Percentiles rank a stretch among this genome's conserved stretches.
phyloP scores from a whole-genome alignment of 2,797 vertebrate genomes.

The Poeciliopsis paucimaculata region DNA sequence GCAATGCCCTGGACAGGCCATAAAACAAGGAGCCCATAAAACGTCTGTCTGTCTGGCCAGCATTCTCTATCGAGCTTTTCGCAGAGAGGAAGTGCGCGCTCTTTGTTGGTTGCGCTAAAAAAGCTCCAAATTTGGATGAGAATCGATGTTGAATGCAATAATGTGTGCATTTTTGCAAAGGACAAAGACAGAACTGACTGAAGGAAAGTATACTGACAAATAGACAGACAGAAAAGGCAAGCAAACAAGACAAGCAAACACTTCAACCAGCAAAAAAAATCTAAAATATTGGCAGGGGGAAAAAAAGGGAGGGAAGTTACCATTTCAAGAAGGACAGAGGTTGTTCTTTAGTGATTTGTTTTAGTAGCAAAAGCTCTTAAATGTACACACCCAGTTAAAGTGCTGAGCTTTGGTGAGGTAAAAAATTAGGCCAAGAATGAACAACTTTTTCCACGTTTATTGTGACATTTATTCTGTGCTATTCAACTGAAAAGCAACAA shows the following conservation, averaged over 20 bases:
- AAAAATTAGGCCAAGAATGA: background rate
- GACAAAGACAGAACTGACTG: constrained; percentile 78
- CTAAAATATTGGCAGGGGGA: constrained; percentile 63
- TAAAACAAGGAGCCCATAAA: constrained; percentile 68
- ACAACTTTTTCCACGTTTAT: background rate
- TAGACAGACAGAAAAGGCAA: constrained; percentile 79
- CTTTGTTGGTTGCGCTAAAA: constrained; percentile 18
- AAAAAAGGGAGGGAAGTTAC: constrained; percentile 60
- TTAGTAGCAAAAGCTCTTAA: constrained; percentile 43
- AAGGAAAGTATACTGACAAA: constrained; percentile 73
- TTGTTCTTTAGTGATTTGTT: constrained; percentile 45
- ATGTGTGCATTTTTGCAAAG: constrained; percentile 62
- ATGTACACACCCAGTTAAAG: background rate
- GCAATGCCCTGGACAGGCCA: constrained; percentile 76
- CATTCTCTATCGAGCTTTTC: constrained; percentile 56
- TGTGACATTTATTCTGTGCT: background rate
- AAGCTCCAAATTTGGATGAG: constrained; percentile 61
- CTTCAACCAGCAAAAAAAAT: constrained; percentile 60
- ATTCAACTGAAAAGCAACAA: background rate
- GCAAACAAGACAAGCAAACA: constrained; percentile 75
- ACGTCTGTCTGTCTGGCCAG: constrained; percentile 84
- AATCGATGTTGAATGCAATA: constrained; percentile 72
- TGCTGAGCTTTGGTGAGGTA: background rate
- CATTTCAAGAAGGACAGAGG: constrained; percentile 51
- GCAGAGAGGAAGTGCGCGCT: constrained; percentile 46